Percentiles rank a stretch among this genome's conserved stretches.
phyloP scores from a whole-genome alignment of 2,888 invertebrate species.

The Cylloceria caligata region DNA sequence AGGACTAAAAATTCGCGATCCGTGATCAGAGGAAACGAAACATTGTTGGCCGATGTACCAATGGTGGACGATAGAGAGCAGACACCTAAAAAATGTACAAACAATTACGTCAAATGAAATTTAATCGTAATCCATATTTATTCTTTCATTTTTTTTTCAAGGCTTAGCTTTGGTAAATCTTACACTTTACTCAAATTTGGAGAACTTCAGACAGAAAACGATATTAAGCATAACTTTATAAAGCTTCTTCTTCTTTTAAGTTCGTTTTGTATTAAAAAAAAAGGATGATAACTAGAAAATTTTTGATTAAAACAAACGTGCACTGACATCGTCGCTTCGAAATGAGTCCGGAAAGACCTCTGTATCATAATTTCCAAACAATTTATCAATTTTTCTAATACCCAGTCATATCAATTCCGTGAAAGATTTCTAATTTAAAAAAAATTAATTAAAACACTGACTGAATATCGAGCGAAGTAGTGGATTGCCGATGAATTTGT shows the following conservation, averaged over 20 bases:
- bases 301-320: too few species aligned
- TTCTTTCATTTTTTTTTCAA: background rate
- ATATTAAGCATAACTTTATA: too few species aligned
- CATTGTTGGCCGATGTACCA: conserved; percentile 77
- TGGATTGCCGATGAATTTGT: conserved; percentile 79
- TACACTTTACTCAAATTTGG: background rate
- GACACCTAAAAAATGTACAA: conserved; percentile 72
- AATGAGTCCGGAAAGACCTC: too few species aligned
- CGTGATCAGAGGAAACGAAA: conserved; percentile 72
- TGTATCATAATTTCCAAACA: background rate
- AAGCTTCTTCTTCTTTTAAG: too few species aligned
- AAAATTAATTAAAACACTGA: conserved; percentile 67
- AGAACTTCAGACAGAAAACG: too few species aligned
- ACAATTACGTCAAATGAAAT: background rate
- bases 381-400: background rate
- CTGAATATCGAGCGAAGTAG: conserved; percentile 78
- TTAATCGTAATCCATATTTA: background rate
- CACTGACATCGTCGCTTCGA: too few species aligned
- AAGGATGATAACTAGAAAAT: too few species aligned
- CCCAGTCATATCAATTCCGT: background rate
- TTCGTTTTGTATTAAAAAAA: too few species aligned
- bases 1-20: conserved; percentile 77
- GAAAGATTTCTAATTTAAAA: background rate
- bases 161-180: background rate
- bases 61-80: conserved; percentile 77